A percentile compares a stretch with the other conserved stretches of the same genome.
These are phyloP conservation scores for Tanaodytes sp. DNA, from an alignment of 2,888 invertebrate species.

Conservation along the genomic window DNA sequence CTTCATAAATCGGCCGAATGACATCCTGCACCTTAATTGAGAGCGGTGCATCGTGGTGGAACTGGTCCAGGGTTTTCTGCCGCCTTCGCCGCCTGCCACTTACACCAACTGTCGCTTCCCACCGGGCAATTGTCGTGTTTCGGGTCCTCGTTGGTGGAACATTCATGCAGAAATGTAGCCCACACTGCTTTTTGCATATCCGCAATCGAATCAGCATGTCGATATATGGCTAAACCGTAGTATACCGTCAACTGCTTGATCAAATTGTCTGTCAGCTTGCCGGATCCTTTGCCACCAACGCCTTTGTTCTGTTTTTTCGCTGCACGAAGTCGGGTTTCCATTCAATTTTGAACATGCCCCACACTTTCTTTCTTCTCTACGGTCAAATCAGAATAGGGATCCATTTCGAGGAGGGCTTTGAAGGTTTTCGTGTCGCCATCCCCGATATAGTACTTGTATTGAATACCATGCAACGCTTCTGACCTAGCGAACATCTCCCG, in stretches of 20 bases:
- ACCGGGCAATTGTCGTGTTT: conserved; percentile 14
- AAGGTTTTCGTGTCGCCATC: conserved; percentile 55
- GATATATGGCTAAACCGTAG: conserved; percentile 55
- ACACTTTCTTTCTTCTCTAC: conserved; percentile 21
- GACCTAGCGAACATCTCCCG: conserved; percentile 51
- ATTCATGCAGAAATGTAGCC: conserved; percentile 54
- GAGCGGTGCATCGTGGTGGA: conserved; percentile 12
- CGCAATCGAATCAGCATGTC: conserved; percentile 34
- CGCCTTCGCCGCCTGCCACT: not conserved
- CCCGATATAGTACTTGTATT: conserved; percentile 54
- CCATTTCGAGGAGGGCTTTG: conserved; percentile 26
- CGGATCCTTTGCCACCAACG: conserved; percentile 17
- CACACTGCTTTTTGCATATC: conserved; percentile 50
- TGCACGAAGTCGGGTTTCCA: conserved; percentile 25
- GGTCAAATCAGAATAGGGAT: conserved; percentile 26
- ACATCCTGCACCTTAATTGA: conserved; percentile 5
- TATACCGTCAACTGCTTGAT: conserved; percentile 29
- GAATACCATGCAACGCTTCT: conserved; percentile 43
- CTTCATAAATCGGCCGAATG: not conserved
- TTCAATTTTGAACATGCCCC: conserved; percentile 26
- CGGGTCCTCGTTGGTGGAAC: conserved; percentile 50
- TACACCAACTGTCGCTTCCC: not conserved
- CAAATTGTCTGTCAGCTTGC: conserved; percentile 7
- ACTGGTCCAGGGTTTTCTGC: not conserved
- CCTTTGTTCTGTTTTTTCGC: conserved; percentile 40